phyloP scores from a whole-genome alignment of 2,797 vertebrate species.

The Acropternis orthonyx region DNA sequence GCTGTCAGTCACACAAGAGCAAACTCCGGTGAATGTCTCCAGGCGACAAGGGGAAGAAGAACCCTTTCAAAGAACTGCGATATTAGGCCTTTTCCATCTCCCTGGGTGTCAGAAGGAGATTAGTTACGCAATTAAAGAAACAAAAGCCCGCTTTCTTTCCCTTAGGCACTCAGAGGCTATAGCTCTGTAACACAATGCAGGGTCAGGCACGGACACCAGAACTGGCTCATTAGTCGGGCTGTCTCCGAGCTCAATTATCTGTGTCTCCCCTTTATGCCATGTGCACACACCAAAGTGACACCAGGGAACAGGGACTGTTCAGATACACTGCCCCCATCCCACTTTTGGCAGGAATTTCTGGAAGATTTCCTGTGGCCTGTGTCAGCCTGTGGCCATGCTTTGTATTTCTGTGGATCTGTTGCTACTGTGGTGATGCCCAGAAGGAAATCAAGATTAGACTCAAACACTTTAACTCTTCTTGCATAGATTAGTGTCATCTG shows the following conservation, averaged over 20 bases:
- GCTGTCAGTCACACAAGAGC: conserved; percentile 33
- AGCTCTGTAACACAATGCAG: conserved; percentile 22
- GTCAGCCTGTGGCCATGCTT: background rate
- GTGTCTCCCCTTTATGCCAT: background rate
- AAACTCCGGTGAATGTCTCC: background rate
- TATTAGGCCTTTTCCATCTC: conserved; percentile 49
- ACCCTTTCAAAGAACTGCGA: conserved; percentile 24
- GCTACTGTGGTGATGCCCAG: background rate
- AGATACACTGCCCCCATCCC: background rate
- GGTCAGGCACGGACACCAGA: conserved; percentile 11
- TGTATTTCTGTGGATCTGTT: background rate
- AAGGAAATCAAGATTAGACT: background rate
- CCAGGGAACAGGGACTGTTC: background rate
- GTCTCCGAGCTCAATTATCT: conserved; percentile 8
- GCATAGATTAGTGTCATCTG: background rate
- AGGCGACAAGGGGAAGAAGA: conserved; percentile 4
- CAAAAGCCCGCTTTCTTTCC: conserved; percentile 39
- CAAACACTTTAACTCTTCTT: background rate
- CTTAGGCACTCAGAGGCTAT: background rate
- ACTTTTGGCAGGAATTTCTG: background rate
- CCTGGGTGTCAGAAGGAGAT: conserved; percentile 36
- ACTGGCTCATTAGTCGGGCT: conserved; percentile 33
- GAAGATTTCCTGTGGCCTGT: background rate
- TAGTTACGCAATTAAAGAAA: conserved; percentile 59
- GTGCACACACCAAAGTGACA: background rate